Base-by-base conservation (phyloP, 2,113 vertebrate species). In the Donacobius atricapilla region DNA sequence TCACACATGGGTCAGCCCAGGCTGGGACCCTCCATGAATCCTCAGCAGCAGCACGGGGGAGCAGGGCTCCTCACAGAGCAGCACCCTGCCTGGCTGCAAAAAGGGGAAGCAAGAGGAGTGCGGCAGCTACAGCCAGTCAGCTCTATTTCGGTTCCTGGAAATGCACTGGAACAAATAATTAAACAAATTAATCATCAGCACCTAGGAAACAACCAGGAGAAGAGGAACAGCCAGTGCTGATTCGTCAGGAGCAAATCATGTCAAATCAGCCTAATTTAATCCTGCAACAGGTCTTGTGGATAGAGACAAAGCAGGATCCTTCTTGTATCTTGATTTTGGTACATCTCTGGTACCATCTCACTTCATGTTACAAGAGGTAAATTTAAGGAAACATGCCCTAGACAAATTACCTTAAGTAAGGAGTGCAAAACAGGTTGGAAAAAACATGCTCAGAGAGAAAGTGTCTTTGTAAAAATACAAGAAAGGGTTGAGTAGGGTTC, bases 161-260 rank as follows among this genome's bases (percentile, higher is more conserved):
- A 94, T 84, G 87, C 73, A 60, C 48, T 96, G 89, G 95, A 96
- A 97, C 95, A 96, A 94, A 94, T 93, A 96, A 93, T 95, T 94
- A 94, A 94, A 90, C 86, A 86, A 94, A 95, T 78, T 94, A 90
- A 96, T 96, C 93, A 89, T 78, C 30, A 2, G 91, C 93, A 97
- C 95, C 94, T 96, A 89, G 96, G 91, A 96, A 95, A 97, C 95
- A 93, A 82, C 80, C 76, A 61, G 48, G 69, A 90, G 93, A 80
- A 93, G 48, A 96, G 81, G 91, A 93, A 91, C 89, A 96, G 66
- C 28, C 83, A 89, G 83, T 1, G 9, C 83, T 94, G 91, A 94
- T 92, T 96, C 91, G 81, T 77, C 73, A 35, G 83, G 30, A 89
- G 81, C 69, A 96, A 91, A 95, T 95, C 24, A 89, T 84, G 87